These are phyloP conservation scores for Cybosia mesomella DNA, from an alignment of 2,888 invertebrate genomes.

Conservation along the genomic window DNA sequence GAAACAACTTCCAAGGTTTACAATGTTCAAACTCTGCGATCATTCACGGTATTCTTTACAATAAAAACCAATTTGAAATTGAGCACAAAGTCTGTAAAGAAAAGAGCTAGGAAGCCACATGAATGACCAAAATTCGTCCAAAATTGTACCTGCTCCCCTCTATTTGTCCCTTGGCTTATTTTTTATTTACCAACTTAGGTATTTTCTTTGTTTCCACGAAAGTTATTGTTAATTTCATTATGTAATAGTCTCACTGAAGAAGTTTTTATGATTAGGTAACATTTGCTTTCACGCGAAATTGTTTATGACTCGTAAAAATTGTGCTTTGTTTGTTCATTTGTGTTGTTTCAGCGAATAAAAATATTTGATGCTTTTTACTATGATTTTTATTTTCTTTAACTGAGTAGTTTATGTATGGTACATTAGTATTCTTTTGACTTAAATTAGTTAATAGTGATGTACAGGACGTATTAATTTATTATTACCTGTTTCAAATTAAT, in stretches of 20 bases:
- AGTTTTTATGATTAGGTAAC: slow-evolving; percentile 56
- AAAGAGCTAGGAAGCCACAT: slow-evolving; percentile 52
- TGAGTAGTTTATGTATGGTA: not conserved
- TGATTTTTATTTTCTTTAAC: not conserved
- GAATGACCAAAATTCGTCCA: slow-evolving; percentile 57
- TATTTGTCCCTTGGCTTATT: slow-evolving; percentile 70
- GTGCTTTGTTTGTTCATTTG: slow-evolving; percentile 53
- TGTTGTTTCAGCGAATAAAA: slow-evolving; percentile 28
- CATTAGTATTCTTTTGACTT: not conserved
- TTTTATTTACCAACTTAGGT: slow-evolving; percentile 71
- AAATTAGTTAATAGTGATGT: no score
- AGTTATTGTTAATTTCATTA: slow-evolving; percentile 72
- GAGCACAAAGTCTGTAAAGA: slow-evolving; percentile 20
- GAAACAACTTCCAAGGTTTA: not conserved
- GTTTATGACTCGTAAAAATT: slow-evolving; percentile 63
- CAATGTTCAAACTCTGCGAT: not conserved
- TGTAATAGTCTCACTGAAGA: slow-evolving; percentile 60
- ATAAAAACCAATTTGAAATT: slow-evolving; percentile 4
- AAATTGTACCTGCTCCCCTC: slow-evolving; percentile 54
- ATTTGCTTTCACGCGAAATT: slow-evolving; percentile 62
- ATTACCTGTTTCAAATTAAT: no score
- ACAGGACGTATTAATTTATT: no score
- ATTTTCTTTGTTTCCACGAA: slow-evolving; percentile 65
- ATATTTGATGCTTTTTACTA: not conserved
- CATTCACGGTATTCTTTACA: not conserved